Base-by-base conservation (phyloP, 2,797 vertebrate genomes). In the Sus cebifrons region DNA sequence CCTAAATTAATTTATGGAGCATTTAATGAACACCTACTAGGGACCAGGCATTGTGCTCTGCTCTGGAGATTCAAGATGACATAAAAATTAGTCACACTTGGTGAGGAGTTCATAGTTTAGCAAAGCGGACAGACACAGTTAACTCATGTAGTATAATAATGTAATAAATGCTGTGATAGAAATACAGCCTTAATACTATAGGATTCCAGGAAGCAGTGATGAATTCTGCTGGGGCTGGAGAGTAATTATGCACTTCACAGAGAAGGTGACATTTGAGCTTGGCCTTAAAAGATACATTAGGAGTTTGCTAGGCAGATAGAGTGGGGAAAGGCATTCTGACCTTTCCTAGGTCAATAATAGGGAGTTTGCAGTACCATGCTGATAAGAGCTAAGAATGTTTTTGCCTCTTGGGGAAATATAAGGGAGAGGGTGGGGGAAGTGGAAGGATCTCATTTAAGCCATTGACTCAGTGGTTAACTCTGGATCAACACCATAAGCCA, bases 191-290 rank as follows among this genome's bases (percentile, higher is more conserved):
- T 79, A 89, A 67, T 60, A 85, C 60, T 60, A 0, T 20, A 20
- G 44, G 20, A 88, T 27, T 40, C 49, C 74, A 89, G 58, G 75
- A 83, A 87, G 67, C 81, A 96, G 0, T 73, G 36, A 62, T 84
- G 49, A 94, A 95, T 97, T 95, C 83, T 87, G 13, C 74, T 86
- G 16, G 52, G 27, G 60, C 81, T 23, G 95, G 67, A 96, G 64
- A 6, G 82, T 92, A 90, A 92, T 94, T 95, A 88, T 9, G 15
- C 44, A 96, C 0, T 96, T 97, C 79, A 94, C 71, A 58, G 74
- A 88, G 70, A 96, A 96, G 27, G 78, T 94, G 75, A 84, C 83
- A 89, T 98, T 95, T 88, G 86, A 93, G 73, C 32, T 91, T 92
- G 79, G 15, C 65, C 32, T 75, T 96, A 56, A 71, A 68, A 97